phyloP scores from a whole-genome alignment of 2,797 vertebrate genomes.

The Falco naumanni region DNA sequence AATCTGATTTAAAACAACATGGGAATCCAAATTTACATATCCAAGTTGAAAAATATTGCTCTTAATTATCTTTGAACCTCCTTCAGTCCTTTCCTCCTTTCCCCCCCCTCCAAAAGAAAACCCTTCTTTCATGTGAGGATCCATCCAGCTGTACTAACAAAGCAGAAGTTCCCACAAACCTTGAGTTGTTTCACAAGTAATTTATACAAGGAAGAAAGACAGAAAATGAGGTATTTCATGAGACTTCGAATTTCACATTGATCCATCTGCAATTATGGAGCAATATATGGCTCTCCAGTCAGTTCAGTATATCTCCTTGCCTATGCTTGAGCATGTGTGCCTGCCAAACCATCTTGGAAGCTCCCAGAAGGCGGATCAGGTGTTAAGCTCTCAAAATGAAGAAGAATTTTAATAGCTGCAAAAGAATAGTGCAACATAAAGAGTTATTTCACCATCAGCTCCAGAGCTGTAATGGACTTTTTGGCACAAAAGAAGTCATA shows the following conservation, averaged over 20 bases:
- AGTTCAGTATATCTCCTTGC: neutral
- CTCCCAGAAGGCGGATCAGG: neutral
- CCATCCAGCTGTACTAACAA: neutral
- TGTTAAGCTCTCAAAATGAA: constrained; percentile 13
- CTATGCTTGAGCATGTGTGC: neutral
- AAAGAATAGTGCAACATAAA: neutral
- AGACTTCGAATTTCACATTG: neutral
- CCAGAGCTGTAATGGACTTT: constrained; percentile 23
- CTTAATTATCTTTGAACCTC: neutral
- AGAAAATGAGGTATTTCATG: neutral
- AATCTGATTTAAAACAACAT: neutral
- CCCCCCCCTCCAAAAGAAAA: neutral
- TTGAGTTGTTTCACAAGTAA: neutral
- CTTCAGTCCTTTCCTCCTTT: neutral
- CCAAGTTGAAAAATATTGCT: neutral
- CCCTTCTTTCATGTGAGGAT: neutral
- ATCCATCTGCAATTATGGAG: neutral
- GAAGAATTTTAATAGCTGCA: constrained; percentile 17
- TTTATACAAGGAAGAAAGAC: neutral
- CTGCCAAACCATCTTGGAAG: neutral
- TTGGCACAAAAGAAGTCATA: neutral
- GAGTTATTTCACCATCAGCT: neutral
- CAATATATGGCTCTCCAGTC: neutral
- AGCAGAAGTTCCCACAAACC: neutral
- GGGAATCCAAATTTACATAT: neutral